A percentile compares a stretch with the other conserved stretches of the same genome.
These are phyloP conservation scores for Pachycephala philippinensis DNA, from an alignment of 2,113 vertebrate species.

Conservation along the genomic window DNA sequence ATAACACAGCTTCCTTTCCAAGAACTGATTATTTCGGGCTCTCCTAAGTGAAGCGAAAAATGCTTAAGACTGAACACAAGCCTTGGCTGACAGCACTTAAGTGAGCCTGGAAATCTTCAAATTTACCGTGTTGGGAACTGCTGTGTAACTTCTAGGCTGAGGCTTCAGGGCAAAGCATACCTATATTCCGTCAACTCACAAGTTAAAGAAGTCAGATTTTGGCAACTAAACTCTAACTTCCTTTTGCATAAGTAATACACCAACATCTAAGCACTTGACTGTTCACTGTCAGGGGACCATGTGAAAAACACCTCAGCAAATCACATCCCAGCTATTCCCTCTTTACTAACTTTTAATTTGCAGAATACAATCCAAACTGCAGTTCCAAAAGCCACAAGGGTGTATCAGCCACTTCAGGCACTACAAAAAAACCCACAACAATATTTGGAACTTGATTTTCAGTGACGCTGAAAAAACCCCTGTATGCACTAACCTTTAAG, in stretches of 20 bases:
- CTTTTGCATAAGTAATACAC: not conserved
- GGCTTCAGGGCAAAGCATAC: not conserved
- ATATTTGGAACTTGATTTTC: not conserved
- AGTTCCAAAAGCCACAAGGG: not conserved
- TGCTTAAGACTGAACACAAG: slow-evolving; percentile 37
- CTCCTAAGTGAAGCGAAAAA: slow-evolving; percentile 22
- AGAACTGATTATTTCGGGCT: slow-evolving; percentile 1
- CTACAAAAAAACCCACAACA: not conserved
- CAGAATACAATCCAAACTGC: not conserved
- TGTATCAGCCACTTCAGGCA: not conserved
- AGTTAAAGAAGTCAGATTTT: not conserved
- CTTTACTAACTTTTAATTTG: not conserved
- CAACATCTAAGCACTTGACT: not conserved
- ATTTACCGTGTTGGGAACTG: not conserved
- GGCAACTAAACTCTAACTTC: not conserved
- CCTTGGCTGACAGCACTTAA: slow-evolving; percentile 24
- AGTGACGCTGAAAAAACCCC: not conserved
- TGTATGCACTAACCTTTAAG: not conserved
- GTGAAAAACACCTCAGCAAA: not conserved
- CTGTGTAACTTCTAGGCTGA: not conserved
- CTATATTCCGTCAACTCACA: not conserved
- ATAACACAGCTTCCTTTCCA: slow-evolving; percentile 23
- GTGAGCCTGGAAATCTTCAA: slow-evolving; percentile 39
- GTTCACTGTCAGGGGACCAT: not conserved
- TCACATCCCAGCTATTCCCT: not conserved